These are phyloP conservation scores for Alentia gelatinosa DNA, from an alignment of 2,888 invertebrate species.

Conservation along the genomic window DNA sequence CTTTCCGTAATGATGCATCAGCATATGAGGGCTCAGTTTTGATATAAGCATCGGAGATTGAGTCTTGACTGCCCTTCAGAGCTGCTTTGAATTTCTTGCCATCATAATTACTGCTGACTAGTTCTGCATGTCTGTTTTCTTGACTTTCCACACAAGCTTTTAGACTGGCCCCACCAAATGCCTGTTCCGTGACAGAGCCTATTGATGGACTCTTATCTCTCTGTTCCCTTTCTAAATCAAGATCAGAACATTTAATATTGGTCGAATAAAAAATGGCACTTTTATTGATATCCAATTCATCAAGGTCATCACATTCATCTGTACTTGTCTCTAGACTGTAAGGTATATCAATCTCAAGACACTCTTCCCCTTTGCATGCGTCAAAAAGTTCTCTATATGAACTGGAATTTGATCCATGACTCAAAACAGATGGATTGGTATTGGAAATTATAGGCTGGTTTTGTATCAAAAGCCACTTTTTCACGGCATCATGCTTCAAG, in stretches of 20 bases:
- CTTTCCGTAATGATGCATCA: not conserved
- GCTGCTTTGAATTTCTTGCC: not conserved
- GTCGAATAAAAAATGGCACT: not conserved
- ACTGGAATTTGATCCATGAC: not conserved
- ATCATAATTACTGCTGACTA: slow-evolving; percentile 11
- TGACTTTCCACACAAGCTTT: not conserved
- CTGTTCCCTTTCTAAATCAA: no score
- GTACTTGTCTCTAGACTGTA: slow-evolving; percentile 13
- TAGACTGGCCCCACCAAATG: not conserved
- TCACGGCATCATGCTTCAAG: not conserved
- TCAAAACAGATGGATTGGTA: not conserved
- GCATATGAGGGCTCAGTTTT: slow-evolving; percentile 17
- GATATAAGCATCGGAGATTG: not conserved
- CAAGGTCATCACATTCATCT: not conserved
- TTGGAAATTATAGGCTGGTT: not conserved
- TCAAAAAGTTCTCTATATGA: slow-evolving; percentile 5
- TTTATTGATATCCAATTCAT: not conserved
- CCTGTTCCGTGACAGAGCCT: no score
- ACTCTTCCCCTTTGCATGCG: slow-evolving; percentile 33
- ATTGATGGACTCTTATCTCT: no score
- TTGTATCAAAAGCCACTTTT: not conserved
- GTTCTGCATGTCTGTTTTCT: not conserved
- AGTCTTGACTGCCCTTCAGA: not conserved
- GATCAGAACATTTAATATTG: no score
- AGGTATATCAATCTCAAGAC: not conserved